Percentiles rank a stretch among this genome's conserved stretches.
These are phyloP conservation scores for Chauna torquata DNA, from an alignment of 2,113 vertebrate genomes.

Conservation along the genomic window DNA sequence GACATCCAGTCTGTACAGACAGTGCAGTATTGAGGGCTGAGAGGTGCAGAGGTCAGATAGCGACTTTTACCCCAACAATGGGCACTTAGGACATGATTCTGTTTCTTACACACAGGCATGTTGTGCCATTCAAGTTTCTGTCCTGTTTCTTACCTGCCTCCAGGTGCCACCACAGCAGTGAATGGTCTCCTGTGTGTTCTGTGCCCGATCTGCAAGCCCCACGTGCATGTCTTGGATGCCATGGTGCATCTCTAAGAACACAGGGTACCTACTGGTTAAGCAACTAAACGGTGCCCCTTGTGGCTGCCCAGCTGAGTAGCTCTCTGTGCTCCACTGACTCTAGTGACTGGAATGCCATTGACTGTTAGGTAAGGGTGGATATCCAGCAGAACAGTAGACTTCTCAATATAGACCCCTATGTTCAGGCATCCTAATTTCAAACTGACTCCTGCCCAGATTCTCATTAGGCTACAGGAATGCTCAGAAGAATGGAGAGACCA, in stretches of 20 bases:
- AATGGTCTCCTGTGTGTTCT: not conserved
- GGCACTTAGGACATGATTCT: not conserved
- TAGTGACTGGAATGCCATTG: not conserved
- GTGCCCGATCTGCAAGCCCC: not conserved
- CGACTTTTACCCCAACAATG: not conserved
- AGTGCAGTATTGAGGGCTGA: not conserved
- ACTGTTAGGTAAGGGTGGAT: not conserved
- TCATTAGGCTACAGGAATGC: not conserved
- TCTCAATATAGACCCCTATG: not conserved
- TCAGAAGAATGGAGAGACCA: not conserved
- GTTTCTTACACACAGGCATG: not conserved
- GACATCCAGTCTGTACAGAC: not conserved
- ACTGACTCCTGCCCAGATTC: not conserved
- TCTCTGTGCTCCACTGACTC: not conserved
- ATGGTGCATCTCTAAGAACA: not conserved
- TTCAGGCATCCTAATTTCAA: not conserved
- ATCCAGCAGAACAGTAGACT: not conserved
- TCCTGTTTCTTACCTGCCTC: not conserved
- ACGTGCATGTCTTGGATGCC: accelerated
- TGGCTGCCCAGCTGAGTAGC: not conserved
- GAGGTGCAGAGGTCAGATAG: not conserved
- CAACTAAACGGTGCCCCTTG: not conserved
- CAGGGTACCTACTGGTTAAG: not conserved
- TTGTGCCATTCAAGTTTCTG: not conserved
- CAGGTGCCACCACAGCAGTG: not conserved